These are phyloP conservation scores for Vanessa atalanta DNA, from an alignment of 1,140 invertebrate genomes.

Conservation along the genomic window DNA sequence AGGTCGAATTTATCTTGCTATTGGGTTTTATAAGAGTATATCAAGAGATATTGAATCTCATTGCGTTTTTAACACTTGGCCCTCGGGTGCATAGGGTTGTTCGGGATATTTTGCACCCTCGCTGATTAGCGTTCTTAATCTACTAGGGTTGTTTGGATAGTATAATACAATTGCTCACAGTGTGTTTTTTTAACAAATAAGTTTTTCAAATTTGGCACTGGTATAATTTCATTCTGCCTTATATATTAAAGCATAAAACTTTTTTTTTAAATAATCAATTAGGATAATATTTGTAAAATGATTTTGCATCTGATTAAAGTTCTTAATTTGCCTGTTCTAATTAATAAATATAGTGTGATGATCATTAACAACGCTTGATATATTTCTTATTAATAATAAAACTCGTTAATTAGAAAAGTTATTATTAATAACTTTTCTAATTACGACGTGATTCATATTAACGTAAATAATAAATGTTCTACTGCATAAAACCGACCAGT, in stretches of 20 bases:
- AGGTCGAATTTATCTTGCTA: constrained; percentile 25
- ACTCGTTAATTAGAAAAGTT: too few species aligned
- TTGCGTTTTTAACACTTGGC: constrained; percentile 78
- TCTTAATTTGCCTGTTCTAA: too few species aligned
- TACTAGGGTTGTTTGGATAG: constrained; percentile 64
- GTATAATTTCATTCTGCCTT: too few species aligned
- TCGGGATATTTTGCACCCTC: constrained; percentile 70
- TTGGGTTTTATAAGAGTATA: constrained; percentile 26
- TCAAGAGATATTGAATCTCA: constrained; percentile 57
- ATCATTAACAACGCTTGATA: too few species aligned
- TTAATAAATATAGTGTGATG: too few species aligned
- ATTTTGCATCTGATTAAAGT: too few species aligned
- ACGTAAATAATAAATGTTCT: constrained; percentile 16
- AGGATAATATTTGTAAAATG: too few species aligned
- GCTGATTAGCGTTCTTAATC: constrained; percentile 79
- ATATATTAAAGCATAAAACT: too few species aligned
- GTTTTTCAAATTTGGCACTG: not conserved
- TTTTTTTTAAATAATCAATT: too few species aligned
- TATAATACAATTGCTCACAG: constrained; percentile 40
- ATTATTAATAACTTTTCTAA: too few species aligned
- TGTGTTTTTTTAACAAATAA: not conserved
- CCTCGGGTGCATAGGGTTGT: constrained; percentile 51
- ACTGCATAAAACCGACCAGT: constrained; percentile 59
- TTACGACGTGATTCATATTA: too few species aligned
- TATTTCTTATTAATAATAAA: too few species aligned